Evolutionary conservation across 2,113 vertebrate genomes (phyloP), one percentile per base, ranked within the genome.

Genomic region (Accipiter cooperii): DNA sequence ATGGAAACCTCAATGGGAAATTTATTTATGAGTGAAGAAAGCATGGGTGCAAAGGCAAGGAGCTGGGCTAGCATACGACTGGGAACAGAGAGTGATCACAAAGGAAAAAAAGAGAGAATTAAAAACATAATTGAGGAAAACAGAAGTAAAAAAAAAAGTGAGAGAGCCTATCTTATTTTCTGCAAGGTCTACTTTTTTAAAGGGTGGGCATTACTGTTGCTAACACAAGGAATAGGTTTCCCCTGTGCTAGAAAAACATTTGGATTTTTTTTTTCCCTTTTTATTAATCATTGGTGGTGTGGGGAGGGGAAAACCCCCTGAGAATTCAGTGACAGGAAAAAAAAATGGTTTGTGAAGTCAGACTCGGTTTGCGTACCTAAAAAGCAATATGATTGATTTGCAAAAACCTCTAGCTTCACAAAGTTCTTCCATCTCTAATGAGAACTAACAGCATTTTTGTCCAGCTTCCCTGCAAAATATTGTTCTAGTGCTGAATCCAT

Each of bases 331-430:
- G 95, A 91, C 97, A 96, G 87, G 88, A 0, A 29, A 94, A 96
- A 88, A 95, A 92, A 85, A 90, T 91, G 78, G 94, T 93, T 94
- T 96, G 91, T 96, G 96, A 96, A 97, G 93, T 96, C 97, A 97
- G 95, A 76, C 81, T 90, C 94, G 19, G 95, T 97, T 97, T 97
- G 82, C 28, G 81, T 93, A 96, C 93, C 95, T 97, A 97, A 97
- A 97, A 97, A 96, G 95, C 95, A 89, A 64, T 95, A 94, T 97
- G 95, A 96, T 95, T 97, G 96, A 96, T 96, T 97, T 97, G 96
- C 95, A 96, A 96, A 97, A 97, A 89, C 87, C 91, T 95, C 95
- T 54, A 96, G 89, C 94, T 96, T 96, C 96, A 96, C 77, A 92
- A 97, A 96, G 90, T 92, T 97, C 94, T 91, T 96, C 94, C 91